Percentiles rank a stretch among this genome's conserved stretches.
These are phyloP conservation scores for Camelus bactrianus DNA, from an alignment of 2,113 vertebrate genomes.

Conservation along the genomic window DNA sequence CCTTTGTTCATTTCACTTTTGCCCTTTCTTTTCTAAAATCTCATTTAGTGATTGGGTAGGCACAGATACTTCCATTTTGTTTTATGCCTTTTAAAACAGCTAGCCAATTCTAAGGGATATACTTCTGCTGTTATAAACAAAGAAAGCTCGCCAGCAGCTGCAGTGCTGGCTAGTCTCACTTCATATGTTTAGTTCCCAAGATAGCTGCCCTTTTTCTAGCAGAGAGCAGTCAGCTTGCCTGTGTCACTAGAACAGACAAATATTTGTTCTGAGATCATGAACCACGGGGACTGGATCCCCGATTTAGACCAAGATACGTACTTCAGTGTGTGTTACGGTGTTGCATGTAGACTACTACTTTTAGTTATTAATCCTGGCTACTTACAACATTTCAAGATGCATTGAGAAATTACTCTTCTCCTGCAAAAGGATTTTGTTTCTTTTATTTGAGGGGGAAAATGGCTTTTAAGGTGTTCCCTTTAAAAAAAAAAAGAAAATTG, in stretches of 20 bases:
- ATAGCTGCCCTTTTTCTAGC: slow-evolving; percentile 46
- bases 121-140: slow-evolving; percentile 7
- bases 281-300: neutral
- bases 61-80: neutral
- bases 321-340: neutral
- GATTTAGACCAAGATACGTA: neutral
- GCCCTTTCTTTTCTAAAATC: slow-evolving; percentile 40
- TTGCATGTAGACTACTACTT: neutral
- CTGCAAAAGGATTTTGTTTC: neutral
- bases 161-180: neutral
- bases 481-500: neutral
- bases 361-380: neutral
- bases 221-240: neutral
- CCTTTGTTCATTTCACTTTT: neutral
- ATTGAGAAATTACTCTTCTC: neutral
- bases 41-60: neutral
- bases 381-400: slow-evolving; percentile 8
- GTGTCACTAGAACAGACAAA: neutral
- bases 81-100: neutral
- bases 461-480: neutral
- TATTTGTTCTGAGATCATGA: slow-evolving; percentile 32
- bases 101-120: neutral
- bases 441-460: neutral
- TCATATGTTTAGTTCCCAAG: slow-evolving; percentile 52
- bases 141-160: neutral